Percentiles rank a stretch among this genome's conserved stretches.
phyloP scores from a whole-genome alignment of 2,888 invertebrate species.

The Colostygia pectinataria region DNA sequence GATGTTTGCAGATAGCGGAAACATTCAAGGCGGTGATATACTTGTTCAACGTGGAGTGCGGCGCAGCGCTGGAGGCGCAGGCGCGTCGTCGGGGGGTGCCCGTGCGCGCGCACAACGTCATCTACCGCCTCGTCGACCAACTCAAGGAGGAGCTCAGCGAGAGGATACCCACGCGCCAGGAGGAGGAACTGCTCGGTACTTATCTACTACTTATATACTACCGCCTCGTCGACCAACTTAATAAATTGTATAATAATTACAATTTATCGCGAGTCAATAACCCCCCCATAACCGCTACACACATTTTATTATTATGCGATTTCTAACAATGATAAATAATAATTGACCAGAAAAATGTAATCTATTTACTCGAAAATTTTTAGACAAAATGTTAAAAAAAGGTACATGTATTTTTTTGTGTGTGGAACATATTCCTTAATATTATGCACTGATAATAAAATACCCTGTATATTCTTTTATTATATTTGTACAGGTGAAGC shows the following conservation, averaged over 20 bases:
- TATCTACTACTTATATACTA: no score
- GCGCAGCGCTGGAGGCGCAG: conserved; percentile 78
- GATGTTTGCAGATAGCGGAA: conserved; percentile 59
- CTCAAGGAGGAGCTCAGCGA: conserved; percentile 90
- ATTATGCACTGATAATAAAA: no score
- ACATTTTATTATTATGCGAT: no score
- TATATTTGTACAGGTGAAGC: conserved; percentile 89
- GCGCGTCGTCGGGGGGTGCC: conserved; percentile 77
- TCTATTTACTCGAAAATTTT: no score
- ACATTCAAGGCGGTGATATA: conserved; percentile 88
- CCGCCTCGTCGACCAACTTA: no score
- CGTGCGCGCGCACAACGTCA: conserved; percentile 91
- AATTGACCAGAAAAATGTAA: no score
- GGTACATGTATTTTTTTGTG: no score
- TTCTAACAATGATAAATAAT: no score
- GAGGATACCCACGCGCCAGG: conserved; percentile 87
- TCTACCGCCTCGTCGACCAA: conserved; percentile 96
- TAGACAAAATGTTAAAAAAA: no score
- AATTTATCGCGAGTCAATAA: no score
- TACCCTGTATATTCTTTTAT: not conserved
- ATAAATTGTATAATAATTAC: no score
- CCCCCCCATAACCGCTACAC: no score
- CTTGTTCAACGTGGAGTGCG: conserved; percentile 91
- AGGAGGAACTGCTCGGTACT: conserved; percentile 92
- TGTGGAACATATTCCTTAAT: conserved; percentile 35